Evolutionary conservation across 2,797 vertebrate species (phyloP), one percentile per base, ranked within the genome.

Genomic region (Poeciliopsis paucimaculata): DNA sequence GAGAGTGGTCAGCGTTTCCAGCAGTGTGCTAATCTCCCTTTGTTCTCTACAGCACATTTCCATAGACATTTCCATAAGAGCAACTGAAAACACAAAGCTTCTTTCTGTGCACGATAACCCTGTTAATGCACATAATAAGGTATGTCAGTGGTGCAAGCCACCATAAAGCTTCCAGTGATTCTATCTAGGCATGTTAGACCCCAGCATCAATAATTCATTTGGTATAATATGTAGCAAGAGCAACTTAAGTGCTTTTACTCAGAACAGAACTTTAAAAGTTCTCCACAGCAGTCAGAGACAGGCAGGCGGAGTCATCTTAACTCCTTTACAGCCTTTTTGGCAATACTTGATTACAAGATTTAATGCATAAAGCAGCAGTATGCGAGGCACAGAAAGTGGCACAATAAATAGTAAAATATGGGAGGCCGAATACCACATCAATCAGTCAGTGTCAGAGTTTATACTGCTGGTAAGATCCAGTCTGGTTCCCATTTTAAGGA

Each of bases 21-120:
- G 85, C 76, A 12, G 72, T 83, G 77, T 90, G 81, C 78, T 82
- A 74, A 53, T 85, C 80, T 88, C 81, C 80, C 85, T 92, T 93
- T 92, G 89, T 91, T 93, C 85, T 87, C 49, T 68, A 31, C 64
- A 87, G 84, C 80, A 73, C 88, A 79, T 95, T 95, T 95, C 89
- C 93, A 94, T 95, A 94, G 79, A 95, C 86, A 95, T 95, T 95
- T 95, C 91, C 94, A 95, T 94, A 94, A 93, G 87, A 92, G 91
- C 94, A 95, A 95, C 94, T 84, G 94, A 94, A 94, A 49, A 47
- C 68, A 92, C 75, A 83, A 77, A 72, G 88, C 85, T 73, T 78
- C 81, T 79, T 82, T 88, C 84, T 90, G 84, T 86, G 83, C 88
- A 87, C 82, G 82, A 80, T 77, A 72, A 83, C 82, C 89, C 80